Evolutionary conservation across 2,113 vertebrate genomes (phyloP), one percentile per base, ranked within the genome.

Genomic region (Macquaria ambigua): DNA sequence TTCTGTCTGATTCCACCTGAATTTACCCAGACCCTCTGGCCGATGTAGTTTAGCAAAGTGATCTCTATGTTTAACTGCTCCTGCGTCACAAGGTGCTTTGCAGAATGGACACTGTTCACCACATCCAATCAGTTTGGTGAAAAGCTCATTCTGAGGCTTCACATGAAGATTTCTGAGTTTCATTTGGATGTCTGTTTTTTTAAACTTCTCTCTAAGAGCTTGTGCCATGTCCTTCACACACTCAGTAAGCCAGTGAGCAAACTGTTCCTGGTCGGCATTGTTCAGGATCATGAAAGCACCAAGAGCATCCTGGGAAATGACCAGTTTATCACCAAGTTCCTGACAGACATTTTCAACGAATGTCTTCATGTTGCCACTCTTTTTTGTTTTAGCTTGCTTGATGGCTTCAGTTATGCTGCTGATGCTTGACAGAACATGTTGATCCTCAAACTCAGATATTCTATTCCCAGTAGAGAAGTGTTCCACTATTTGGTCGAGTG

Each of bases 101-200:
- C 95, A 96, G 81, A 96, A 96, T 5, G 94, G 95, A 89, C 95
- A 96, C 80, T 88, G 93, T 74, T 93, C 77, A 3, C 95, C 95
- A 87, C 96, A 96, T 64, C 95, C 96, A 86, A 95, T 90, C 25
- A 96, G 48, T 34, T 28, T 68, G 8, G 10, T 89, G 74, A 93
- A 94, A 41, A 95, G 82, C 71, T 89, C 92, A 23, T 89, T 58
- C 77, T 95, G 81, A 41, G 94, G 94, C 3, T 91, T 89, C 16
- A 93, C 25, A 2, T 76, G 31, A 8, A 94, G 88, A 1, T 1
- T 39, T 5, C 0, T 0, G 0, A 93, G 76, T 84, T 88, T 94
- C 0, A 0, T 28, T 10, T 56, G 0, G 7, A 93, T 71, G 14
- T 68, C 0, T 2, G 1, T 6, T 3, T 1, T 0, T 67, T 86